Conservation (phyloP, 2,888 invertebrate species). For the Agonopterix heracliana region DNA sequence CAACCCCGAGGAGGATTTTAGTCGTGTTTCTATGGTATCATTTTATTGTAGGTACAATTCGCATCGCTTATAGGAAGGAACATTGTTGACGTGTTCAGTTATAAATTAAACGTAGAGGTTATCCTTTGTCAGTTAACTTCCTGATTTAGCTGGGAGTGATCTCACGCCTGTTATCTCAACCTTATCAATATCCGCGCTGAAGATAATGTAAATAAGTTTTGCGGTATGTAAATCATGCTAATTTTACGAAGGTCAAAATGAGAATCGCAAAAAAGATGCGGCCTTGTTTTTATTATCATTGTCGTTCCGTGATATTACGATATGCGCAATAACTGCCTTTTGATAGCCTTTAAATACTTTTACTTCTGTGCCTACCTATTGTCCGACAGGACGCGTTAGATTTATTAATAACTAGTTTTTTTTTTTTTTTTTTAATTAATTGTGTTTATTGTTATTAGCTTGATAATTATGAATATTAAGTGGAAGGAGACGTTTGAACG, state of each 20-base stretch:
- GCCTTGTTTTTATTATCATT: conserved; percentile 69
- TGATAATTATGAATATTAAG: too few species aligned
- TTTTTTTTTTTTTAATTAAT: background rate
- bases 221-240: conserved; percentile 65
- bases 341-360: conserved; percentile 41
- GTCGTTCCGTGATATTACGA: conserved; percentile 52
- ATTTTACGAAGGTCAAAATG: conserved; percentile 58
- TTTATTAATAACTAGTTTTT: background rate
- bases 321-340: conserved; percentile 52
- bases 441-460: too few species aligned
- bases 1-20: too few species aligned
- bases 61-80: too few species aligned
- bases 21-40: too few species aligned
- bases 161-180: conserved; percentile 39
- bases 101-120: background rate
- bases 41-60: too few species aligned
- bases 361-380: conserved; percentile 25
- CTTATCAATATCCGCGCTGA: conserved; percentile 37
- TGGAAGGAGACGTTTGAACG: too few species aligned
- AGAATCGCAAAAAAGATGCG: conserved; percentile 63
- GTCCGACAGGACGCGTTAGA: conserved; percentile 9
- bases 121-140: conserved; percentile 30
- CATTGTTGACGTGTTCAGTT: too few species aligned
- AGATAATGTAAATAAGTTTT: conserved; percentile 42
- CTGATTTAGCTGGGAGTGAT: conserved; percentile 39